Base-by-base conservation (phyloP, 2,113 vertebrate species). In the Pipra filicauda region DNA sequence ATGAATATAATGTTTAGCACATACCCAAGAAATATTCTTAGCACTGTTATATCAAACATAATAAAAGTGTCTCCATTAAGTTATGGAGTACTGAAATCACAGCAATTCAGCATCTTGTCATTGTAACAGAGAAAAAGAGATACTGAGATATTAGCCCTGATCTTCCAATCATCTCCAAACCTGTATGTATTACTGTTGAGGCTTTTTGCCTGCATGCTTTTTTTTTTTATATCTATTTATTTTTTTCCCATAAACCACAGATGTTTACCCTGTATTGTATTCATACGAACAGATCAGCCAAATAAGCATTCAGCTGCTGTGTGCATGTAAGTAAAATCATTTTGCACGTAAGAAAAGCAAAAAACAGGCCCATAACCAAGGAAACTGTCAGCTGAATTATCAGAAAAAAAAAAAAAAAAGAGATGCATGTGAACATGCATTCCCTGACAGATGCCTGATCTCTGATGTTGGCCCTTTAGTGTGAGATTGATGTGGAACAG, bases 201-300 rank as follows among this genome's bases (percentile, higher is more conserved):
- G 58, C 21, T 54, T 95, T 95, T 86, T 94, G 70, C 75, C 66
- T 87, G 57, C 65, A 37, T 89, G 71, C 44, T 82, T 67, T 58
- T 79, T 73, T 73, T 62, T 85, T 78, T 89, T 93, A 30, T 59
- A 66, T 65, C 20, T 86, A 22, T 82, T 77, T 90, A 35, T 71
- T 79, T 93, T 92, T 26, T 55, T 52, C 21, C 59, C 15, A 52
- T 23, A 57, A 94, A 89, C 33, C 75, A 86, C 84, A 83, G 88
- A 87, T 91, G 76, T 81, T 88, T 94, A 43, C 43, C 31, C 77
- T 77, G 37, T 83, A 58, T 89, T 93, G 57, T 91, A 73, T 91
- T 93, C 72, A 23, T 49, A 76, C 27, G 77, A 93, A 64, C 52
- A 91, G 37, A 91, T 8, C 22, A 91, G n/a, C 9, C 54, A 93